Conservation (phyloP, 2,113 vertebrate species). For the Hucho hucho region DNA sequence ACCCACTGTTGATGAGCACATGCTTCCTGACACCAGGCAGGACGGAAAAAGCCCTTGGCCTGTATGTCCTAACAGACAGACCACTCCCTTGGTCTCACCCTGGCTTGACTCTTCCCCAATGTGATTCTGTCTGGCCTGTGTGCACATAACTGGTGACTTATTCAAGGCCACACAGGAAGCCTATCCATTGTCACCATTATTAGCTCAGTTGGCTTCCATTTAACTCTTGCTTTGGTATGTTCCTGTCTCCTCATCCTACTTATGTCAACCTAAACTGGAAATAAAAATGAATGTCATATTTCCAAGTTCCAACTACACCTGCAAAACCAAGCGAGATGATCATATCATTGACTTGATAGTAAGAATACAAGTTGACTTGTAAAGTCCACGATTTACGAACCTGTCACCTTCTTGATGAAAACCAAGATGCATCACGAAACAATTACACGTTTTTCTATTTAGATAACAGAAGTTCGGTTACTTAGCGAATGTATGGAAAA, state of each 20-base stretch:
- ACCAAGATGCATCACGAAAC: neutral
- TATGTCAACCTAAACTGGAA: slow-evolving; percentile 55
- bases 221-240: no score
- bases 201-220: no score
- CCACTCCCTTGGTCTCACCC: slow-evolving; percentile 33
- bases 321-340: no score
- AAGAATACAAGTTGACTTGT: no score
- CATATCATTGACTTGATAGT: no score
- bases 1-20: slow-evolving; percentile 12
- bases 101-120: neutral
- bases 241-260: slow-evolving; percentile 17
- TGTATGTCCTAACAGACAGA: slow-evolving; percentile 11
- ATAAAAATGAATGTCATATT: neutral
- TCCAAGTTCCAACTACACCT: neutral
- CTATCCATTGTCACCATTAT: slow-evolving; percentile 48
- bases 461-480: no score
- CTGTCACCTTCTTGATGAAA: no score
- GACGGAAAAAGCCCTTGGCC: slow-evolving; percentile 15
- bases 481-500: slow-evolving; percentile 21
- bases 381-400: no score
- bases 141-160: neutral
- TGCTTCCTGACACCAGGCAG: slow-evolving; percentile 28
- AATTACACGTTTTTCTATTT: neutral
- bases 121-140: neutral
- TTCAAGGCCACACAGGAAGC: slow-evolving; percentile 51